Base-by-base conservation (phyloP, 2,888 invertebrate species). In the Choristoneura rosaceana region DNA sequence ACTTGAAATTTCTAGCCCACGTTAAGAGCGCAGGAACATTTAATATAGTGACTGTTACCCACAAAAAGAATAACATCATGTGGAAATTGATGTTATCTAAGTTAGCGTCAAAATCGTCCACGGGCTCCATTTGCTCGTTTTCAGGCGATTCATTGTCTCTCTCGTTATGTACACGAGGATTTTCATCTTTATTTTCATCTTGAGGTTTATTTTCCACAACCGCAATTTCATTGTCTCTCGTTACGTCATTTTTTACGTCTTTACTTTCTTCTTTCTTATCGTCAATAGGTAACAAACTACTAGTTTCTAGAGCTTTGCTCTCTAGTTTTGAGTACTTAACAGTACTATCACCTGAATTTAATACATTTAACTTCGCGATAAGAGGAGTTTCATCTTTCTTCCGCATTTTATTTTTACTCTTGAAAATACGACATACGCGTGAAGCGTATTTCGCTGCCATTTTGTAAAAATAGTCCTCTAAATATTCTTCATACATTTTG, bases 1-100 rank as follows among this genome's bases (percentile, higher is more conserved):
- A 97, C 97, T 95, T 95, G 80, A 96, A 97, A 91, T 96, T 97
- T 82, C 96, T 96, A 0, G 97, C 96, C 98, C 98, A 98, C 5
- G 97, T 96, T 58, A 98, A 85, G 15, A 96, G 95, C 58, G 96
- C 95, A 0, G 98, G 97, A 12, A 96, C 78, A 87, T 97, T 97
- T 52, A 97, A 89, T n/a, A 95, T 76, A 0, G 97, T 94, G 43
- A 96, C 94, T 15, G 95, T 84, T 68, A 95, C 83, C 95, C 97
- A 96, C 78, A 97, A 83, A 67, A 96, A 90, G 79, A 97, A 96
- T 80, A 97, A 85, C 74, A 96, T 95, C 81, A 97, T 95, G 83
- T 97, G 97, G 85, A 97, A 97, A 82, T 97, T 95, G 78, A 97
- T 94, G 78, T 92, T 94, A 75, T 88, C 93, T 17, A 95, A 82